These are phyloP conservation scores for Tor tambroides DNA, from an alignment of 2,113 vertebrate genomes.

Conservation along the genomic window DNA sequence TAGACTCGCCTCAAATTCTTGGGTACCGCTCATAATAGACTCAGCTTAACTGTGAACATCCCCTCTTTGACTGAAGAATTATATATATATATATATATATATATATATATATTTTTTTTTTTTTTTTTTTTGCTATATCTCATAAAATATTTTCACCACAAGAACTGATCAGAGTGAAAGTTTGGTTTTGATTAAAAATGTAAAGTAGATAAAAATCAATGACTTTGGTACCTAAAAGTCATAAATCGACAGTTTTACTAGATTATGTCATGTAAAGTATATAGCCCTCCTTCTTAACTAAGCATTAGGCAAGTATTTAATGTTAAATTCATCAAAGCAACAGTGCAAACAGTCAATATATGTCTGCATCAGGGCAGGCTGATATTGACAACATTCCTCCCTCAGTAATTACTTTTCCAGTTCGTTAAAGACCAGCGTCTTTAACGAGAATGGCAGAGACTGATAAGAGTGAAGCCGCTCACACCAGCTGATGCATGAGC, in stretches of 20 bases:
- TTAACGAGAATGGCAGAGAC: conserved; percentile 28
- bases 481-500: conserved; percentile 28
- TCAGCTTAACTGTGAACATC: background rate
- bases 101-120: no score
- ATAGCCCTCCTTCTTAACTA: conserved; percentile 25
- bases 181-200: background rate
- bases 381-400: conserved; percentile 37
- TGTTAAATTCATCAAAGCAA: conserved; percentile 45
- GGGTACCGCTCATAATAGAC: background rate
- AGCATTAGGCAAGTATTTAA: conserved; percentile 26
- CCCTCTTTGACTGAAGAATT: background rate
- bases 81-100: no score
- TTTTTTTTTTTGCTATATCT: background rate
- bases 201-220: background rate
- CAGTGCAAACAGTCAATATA: conserved; percentile 41
- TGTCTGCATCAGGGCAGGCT: conserved; percentile 29
- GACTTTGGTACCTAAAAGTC: background rate
- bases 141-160: background rate
- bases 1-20: background rate
- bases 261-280: conserved; percentile 15
- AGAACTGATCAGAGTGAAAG: background rate
- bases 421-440: conserved; percentile 51
- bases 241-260: conserved; percentile 34
- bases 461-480: conserved; percentile 38
- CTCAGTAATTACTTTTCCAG: conserved; percentile 56